These are phyloP conservation scores for Galerucella calmariensis DNA, from an alignment of 2,888 invertebrate species.

Conservation along the genomic window DNA sequence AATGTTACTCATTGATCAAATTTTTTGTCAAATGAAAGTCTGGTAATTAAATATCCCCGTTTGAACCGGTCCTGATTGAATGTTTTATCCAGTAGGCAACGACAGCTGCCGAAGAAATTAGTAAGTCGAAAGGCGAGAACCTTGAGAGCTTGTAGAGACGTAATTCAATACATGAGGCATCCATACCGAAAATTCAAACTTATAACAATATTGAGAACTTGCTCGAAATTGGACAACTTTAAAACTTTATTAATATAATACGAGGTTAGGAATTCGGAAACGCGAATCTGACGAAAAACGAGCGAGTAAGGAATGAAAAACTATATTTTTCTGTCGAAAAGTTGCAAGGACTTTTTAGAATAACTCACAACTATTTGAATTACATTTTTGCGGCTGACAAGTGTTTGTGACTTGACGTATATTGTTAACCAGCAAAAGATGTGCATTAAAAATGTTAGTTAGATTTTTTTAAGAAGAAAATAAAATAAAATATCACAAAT, in stretches of 20 bases:
- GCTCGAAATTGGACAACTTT: slow-evolving; percentile 49
- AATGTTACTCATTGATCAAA: too few species aligned
- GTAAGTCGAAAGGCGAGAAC: slow-evolving; percentile 35
- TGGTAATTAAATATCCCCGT: not conserved
- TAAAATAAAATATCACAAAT: too few species aligned
- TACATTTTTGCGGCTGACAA: slow-evolving; percentile 10
- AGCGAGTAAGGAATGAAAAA: slow-evolving; percentile 27
- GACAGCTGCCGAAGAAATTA: slow-evolving; percentile 47
- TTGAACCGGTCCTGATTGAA: not conserved
- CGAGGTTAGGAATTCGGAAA: slow-evolving; percentile 44
- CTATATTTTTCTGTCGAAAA: slow-evolving; percentile 34
- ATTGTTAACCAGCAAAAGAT: not conserved
- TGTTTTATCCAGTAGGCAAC: slow-evolving; percentile 11
- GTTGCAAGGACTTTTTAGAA: slow-evolving; percentile 19
- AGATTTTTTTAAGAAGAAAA: too few species aligned
- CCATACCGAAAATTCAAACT: slow-evolving; percentile 44
- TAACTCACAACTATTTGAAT: slow-evolving; percentile 17
- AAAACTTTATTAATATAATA: slow-evolving; percentile 52
- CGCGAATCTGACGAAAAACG: slow-evolving; percentile 28
- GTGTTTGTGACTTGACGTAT: slow-evolving; percentile 11
- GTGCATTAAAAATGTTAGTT: not conserved
- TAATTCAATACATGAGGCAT: slow-evolving; percentile 47
- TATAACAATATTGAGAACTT: slow-evolving; percentile 48
- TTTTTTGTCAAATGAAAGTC: not conserved
- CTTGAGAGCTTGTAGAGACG: slow-evolving; percentile 23